A percentile compares a stretch with the other conserved stretches of the same genome.
phyloP scores from a whole-genome alignment of 2,113 vertebrate genomes.

The Mixornis gularis region DNA sequence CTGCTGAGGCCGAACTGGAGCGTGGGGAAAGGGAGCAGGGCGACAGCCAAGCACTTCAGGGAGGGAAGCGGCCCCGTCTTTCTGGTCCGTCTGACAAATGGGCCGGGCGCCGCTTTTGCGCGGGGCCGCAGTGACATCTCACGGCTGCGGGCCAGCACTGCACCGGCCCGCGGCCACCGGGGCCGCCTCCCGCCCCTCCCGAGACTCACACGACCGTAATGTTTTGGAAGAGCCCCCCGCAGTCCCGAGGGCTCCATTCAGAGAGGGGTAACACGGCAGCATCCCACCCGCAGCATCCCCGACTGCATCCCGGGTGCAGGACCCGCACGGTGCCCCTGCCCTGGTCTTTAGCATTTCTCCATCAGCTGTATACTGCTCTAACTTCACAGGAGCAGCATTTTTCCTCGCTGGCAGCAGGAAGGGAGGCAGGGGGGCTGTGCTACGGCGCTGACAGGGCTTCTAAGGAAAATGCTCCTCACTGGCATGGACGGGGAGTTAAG shows the following conservation, averaged over 20 bases:
- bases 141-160: not conserved
- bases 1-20: not conserved
- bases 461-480: slow-evolving; percentile 8
- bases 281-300: not conserved
- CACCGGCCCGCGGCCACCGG: not conserved
- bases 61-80: accelerated
- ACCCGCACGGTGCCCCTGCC: not conserved
- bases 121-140: not conserved
- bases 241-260: too few species aligned
- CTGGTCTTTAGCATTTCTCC: accelerated
- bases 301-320: accelerated
- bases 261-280: not conserved
- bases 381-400: not conserved
- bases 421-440: not conserved
- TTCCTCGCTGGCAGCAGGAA: not conserved
- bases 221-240: accelerated
- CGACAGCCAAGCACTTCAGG: accelerated
- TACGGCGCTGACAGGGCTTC: not conserved
- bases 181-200: accelerated
- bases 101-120: not conserved
- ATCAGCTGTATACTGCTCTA: not conserved
- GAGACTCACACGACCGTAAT: accelerated
- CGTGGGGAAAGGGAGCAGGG: accelerated
- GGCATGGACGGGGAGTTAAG: not conserved
- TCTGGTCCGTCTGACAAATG: not conserved